phyloP scores from a whole-genome alignment of 2,888 invertebrate species.

The Ctenicera cuprea region DNA sequence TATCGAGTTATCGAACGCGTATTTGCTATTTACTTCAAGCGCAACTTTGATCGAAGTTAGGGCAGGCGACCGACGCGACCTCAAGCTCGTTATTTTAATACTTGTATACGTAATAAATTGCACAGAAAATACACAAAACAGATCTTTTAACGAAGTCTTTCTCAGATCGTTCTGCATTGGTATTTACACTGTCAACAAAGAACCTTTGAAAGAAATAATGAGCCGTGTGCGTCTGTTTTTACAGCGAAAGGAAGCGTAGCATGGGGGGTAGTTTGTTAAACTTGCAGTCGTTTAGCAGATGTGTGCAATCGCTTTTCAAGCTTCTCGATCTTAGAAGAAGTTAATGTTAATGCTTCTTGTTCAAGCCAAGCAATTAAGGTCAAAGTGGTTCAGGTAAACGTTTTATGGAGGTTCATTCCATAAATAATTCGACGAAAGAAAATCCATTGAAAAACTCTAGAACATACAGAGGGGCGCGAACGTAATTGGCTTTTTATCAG shows the following conservation, averaged over 20 bases:
- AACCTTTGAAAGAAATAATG: constrained; percentile 48
- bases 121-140: constrained; percentile 32
- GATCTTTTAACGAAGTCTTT: constrained; percentile 25
- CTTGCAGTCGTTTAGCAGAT: constrained; percentile 44
- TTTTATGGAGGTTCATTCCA: constrained; percentile 26
- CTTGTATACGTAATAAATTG: constrained; percentile 32
- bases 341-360: constrained; percentile 39
- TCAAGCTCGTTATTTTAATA: constrained; percentile 24
- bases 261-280: constrained; percentile 39
- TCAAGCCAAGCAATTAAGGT: constrained; percentile 36
- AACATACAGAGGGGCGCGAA: background rate
- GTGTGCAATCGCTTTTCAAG: constrained; percentile 44
- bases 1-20: constrained; percentile 2
- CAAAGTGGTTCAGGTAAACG: constrained; percentile 30
- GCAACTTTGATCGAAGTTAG: background rate
- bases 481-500: no score
- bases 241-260: constrained; percentile 24
- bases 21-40: background rate
- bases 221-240: constrained; percentile 39
- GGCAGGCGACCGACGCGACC: background rate
- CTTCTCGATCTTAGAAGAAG: constrained; percentile 34
- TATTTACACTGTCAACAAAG: constrained; percentile 47
- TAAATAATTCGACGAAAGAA: constrained; percentile 33
- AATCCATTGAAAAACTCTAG: constrained; percentile 1
- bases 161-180: constrained; percentile 20